A percentile compares a stretch with the other conserved stretches of the same genome.
phyloP scores from a whole-genome alignment of 1,140 invertebrate genomes.

The Aphelenchoides fujianensis region DNA sequence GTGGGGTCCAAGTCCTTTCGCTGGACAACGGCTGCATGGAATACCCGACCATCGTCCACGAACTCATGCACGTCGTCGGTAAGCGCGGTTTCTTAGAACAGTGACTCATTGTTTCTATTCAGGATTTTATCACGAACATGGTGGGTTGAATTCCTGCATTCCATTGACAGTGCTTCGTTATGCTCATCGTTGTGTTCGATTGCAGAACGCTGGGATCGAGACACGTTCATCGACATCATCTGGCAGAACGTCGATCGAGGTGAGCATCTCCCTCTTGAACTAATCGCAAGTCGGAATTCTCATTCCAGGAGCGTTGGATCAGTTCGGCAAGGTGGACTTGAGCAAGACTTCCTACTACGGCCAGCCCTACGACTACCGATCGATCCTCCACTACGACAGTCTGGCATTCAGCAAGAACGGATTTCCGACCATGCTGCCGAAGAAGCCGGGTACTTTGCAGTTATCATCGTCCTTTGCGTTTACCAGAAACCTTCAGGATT shows the following conservation, averaged over 20 bases:
- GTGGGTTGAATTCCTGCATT: too few relatives aligned
- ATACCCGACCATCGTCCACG: conserved; percentile 61
- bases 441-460: conserved; percentile 51
- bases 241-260: conserved; percentile 62
- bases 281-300: conserved; percentile 4
- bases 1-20: conserved; percentile 60
- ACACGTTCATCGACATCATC: conserved; percentile 59
- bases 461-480: neutral
- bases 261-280: conserved; percentile 18
- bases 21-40: conserved; percentile 62
- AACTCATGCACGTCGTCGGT: conserved; percentile 60
- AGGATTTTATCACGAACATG: conserved; percentile 60
- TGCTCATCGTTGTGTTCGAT: conserved; percentile 22
- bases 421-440: conserved; percentile 62
- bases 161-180: conserved; percentile 15
- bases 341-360: conserved; percentile 61
- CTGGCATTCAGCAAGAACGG: conserved; percentile 62
- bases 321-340: conserved; percentile 59
- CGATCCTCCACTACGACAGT: conserved; percentile 61
- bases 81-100: neutral
- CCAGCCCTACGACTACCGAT: conserved; percentile 60
- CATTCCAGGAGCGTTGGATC: conserved; percentile 52
- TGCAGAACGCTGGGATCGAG: conserved; percentile 61
- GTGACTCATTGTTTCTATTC: neutral
- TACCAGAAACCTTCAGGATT: too few relatives aligned